phyloP scores from a whole-genome alignment of 1,140 invertebrate species.

The Acyrthosiphon pisum region DNA sequence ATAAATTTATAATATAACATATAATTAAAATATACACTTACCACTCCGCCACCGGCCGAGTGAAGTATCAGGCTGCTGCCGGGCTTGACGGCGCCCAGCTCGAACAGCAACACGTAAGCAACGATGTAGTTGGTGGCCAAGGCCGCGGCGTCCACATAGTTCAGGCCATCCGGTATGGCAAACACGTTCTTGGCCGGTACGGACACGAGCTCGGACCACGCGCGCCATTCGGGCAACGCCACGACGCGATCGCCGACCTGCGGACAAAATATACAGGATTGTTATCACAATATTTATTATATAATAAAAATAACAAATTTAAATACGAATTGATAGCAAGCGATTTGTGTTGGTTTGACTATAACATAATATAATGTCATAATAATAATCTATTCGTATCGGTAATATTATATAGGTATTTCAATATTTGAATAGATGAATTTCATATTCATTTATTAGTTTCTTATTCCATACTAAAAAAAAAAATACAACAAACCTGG shows the following conservation, averaged over 20 bases:
- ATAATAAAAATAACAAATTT: background rate
- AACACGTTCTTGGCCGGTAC: constrained; percentile 81
- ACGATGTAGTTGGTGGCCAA: constrained; percentile 87
- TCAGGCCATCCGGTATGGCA: constrained; percentile 78
- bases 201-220: constrained; percentile 84
- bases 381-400: too few species aligned
- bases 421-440: background rate
- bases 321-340: background rate
- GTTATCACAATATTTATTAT: background rate
- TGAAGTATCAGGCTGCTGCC: constrained; percentile 85
- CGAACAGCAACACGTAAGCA: constrained; percentile 85
- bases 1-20: background rate
- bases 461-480: too few species aligned
- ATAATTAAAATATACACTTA: constrained; percentile 67
- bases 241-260: constrained; percentile 87
- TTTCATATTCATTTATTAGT: background rate
- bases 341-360: background rate
- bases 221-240: constrained; percentile 80
- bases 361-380: background rate
- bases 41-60: constrained; percentile 86
- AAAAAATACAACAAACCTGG: too few species aligned
- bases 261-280: background rate
- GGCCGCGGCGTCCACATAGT: constrained; percentile 79
- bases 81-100: constrained; percentile 76
- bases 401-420: background rate